Percentiles rank a stretch among this genome's conserved stretches.
Evolutionary conservation across 1,140 invertebrate genomes (phyloP).

Genomic region (silkworm (Bombyx mori)): DNA sequence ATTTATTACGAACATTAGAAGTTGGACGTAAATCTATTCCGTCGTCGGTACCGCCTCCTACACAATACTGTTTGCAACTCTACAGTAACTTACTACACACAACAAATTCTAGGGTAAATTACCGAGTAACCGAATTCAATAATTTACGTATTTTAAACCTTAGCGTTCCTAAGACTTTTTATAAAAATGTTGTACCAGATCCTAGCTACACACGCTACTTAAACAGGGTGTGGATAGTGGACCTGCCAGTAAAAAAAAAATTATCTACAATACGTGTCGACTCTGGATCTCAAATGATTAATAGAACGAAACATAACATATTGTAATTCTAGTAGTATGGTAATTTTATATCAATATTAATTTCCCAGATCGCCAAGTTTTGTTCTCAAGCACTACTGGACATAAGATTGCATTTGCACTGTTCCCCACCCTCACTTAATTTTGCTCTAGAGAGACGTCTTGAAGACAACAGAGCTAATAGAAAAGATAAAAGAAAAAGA

Average conservation of each 20-base stretch:
- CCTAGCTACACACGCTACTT: too few relatives aligned
- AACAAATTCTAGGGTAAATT: too few relatives aligned
- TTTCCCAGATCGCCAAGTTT: slow-evolving; percentile 43
- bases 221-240: too few relatives aligned
- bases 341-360: not conserved
- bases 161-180: too few relatives aligned
- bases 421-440: slow-evolving; percentile 46
- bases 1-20: slow-evolving; percentile 30
- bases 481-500: slow-evolving; percentile 29
- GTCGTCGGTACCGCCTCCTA: slow-evolving; percentile 26
- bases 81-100: slow-evolving; percentile 21
- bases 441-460: slow-evolving; percentile 25
- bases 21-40: slow-evolving; percentile 24
- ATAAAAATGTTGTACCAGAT: too few relatives aligned
- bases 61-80: slow-evolving; percentile 46
- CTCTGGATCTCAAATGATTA: not conserved
- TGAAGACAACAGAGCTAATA: slow-evolving; percentile 14
- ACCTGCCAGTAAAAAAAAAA: too few relatives aligned
- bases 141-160: too few relatives aligned
- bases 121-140: not conserved
- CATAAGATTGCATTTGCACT: slow-evolving; percentile 51
- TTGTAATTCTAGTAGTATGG: not conserved
- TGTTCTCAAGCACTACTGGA: slow-evolving; percentile 46
- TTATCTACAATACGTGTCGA: too few relatives aligned
- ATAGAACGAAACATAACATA: too few relatives aligned